Evolutionary conservation across 2,113 vertebrate genomes (phyloP).

Genomic region (Emydocephalus ijimae): DNA sequence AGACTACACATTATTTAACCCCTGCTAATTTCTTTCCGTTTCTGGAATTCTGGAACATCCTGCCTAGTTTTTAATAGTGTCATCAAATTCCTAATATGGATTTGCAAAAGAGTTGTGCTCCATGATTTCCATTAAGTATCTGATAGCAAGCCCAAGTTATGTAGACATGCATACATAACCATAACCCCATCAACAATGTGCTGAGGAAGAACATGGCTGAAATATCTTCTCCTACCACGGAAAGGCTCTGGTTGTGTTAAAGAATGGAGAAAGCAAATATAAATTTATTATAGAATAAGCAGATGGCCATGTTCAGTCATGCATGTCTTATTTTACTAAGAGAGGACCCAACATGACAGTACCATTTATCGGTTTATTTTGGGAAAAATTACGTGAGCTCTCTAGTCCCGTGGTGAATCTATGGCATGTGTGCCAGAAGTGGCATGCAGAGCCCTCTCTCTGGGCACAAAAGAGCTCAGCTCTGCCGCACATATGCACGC

Average conservation of each 20-base stretch:
- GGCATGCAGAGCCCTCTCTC: too few species aligned
- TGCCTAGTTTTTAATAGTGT: neutral
- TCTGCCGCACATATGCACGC: too few species aligned
- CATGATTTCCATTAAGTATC: neutral
- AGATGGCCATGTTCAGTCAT: neutral
- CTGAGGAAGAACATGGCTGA: neutral
- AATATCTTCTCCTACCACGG: neutral
- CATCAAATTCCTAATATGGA: neutral
- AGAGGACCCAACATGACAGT: neutral
- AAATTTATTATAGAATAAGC: neutral
- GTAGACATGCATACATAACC: neutral
- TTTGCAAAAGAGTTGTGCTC: neutral
- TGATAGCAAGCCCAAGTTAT: neutral
- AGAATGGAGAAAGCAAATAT: neutral
- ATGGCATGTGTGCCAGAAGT: too few species aligned
- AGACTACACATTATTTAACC: neutral
- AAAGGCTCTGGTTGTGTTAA: neutral
- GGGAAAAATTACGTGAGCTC: neutral
- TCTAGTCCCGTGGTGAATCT: neutral
- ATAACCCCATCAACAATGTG: neutral
- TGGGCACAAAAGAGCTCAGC: too few species aligned
- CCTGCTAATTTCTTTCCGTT: neutral
- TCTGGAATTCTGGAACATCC: neutral
- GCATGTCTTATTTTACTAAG: neutral
- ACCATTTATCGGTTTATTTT: neutral